These are phyloP conservation scores for Chrysolina oricalcia DNA, from an alignment of 2,888 invertebrate genomes.

Conservation along the genomic window DNA sequence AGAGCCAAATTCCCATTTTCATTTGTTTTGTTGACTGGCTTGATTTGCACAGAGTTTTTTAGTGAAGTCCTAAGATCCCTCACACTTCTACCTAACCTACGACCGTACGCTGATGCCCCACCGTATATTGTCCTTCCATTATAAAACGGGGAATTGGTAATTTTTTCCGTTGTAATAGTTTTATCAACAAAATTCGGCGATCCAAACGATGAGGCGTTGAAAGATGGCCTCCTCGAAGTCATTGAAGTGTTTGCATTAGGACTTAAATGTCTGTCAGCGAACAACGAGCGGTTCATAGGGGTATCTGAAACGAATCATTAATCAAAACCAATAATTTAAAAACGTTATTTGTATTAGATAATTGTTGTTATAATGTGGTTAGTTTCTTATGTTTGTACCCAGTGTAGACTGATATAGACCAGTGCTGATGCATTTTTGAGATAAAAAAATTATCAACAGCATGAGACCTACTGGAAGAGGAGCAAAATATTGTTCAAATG, in stretches of 20 bases:
- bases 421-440: too few species aligned
- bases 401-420: too few species aligned
- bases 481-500: too few species aligned
- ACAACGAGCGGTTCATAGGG: slow-evolving; percentile 42
- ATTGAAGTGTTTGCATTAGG: slow-evolving; percentile 67
- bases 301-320: slow-evolving; percentile 35
- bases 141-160: slow-evolving; percentile 82
- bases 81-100: slow-evolving; percentile 55
- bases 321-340: background rate
- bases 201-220: slow-evolving; percentile 71
- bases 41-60: slow-evolving; percentile 70
- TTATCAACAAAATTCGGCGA: slow-evolving; percentile 70
- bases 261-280: slow-evolving; percentile 66
- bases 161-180: slow-evolving; percentile 70
- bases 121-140: slow-evolving; percentile 84
- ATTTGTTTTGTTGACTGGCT: slow-evolving; percentile 69
- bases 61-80: slow-evolving; percentile 51
- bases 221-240: slow-evolving; percentile 73
- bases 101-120: slow-evolving; percentile 78
- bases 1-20: slow-evolving; percentile 71
- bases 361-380: too few species aligned
- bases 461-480: too few species aligned
- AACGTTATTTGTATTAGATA: too few species aligned
- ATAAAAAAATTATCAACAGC: too few species aligned
- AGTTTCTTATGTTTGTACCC: too few species aligned